Evolutionary conservation across 2,888 invertebrate species (phyloP), one percentile per base, ranked within the genome.

Genomic region (Chymomyza fuscimana): DNA sequence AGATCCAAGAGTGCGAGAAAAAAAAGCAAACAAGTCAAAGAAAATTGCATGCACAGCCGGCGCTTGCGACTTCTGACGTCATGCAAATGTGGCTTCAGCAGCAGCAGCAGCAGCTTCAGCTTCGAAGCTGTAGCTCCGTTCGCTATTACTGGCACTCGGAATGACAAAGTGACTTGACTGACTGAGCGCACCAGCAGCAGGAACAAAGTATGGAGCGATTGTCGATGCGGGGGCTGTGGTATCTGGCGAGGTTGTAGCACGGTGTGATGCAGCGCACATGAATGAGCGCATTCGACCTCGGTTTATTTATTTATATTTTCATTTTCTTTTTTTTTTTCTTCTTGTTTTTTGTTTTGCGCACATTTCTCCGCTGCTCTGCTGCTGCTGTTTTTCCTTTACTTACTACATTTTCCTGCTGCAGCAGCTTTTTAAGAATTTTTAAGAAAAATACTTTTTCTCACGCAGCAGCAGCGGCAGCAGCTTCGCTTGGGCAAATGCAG

Each of bases 281-380:
- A 81, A 76, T 74, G 79, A 58, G 73, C 65, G 72, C 78, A 82
- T 89, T 85, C 89, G 89, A 85, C 85, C 85, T 87, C 88, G 86
- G 65, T 86, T 85, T 85, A 82, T 89, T 89, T 85, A 85, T 85
- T 89, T 85, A 86, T 87, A 86, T 89, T 83, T 86, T 68, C 81
- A 78, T 82, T 65, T 22, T 59, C 59, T 7, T 46, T 75, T 74
- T 68, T 60, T 67, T 62, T 52, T 22, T 22, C 3, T 22, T 25
- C 25, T 63, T 29, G 32, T 54, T 54, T 19, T 63, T 51, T 51
- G 50, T 19, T 29, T 54, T 64, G 29, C 54, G 15, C 29, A 36
- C 36, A n/a, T 60, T 32, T 4, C 9, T 60, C 9, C 36, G 29
- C n/a, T 63, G 10, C 50, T 19, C 19, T 22, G 59, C 61, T 63